A percentile compares a stretch with the other conserved stretches of the same genome.
Conservation (phyloP, 2,113 vertebrate species). For the Petromus typicus region DNA sequence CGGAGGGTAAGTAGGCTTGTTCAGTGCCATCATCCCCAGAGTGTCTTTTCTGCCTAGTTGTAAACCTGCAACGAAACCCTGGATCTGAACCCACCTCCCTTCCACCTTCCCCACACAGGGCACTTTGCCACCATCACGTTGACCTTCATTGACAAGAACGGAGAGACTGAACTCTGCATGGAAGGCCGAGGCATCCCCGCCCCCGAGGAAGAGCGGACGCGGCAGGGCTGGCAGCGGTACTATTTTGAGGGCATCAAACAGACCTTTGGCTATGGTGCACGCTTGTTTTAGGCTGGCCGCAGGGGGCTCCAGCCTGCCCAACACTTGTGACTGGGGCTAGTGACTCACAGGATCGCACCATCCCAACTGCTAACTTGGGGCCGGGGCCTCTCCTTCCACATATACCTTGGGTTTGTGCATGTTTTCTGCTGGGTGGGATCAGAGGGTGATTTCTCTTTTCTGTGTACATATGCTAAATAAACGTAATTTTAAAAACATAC, state of each 20-base stretch:
- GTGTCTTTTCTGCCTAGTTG: background rate
- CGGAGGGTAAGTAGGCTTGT: conserved; percentile 89
- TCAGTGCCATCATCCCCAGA: background rate
- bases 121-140: conserved; percentile 93
- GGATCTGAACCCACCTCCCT: background rate
- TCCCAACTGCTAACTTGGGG: conserved; percentile 83
- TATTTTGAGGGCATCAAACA: conserved; percentile 97
- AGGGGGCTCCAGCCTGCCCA: conserved; percentile 56
- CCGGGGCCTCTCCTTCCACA: conserved; percentile 81
- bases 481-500: conserved; percentile 88
- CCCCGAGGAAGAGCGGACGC: conserved; percentile 92
- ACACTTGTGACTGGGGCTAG: conserved; percentile 73
- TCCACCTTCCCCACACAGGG: conserved; percentile 85
- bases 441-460: conserved; percentile 85
- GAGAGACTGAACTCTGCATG: conserved; percentile 91
- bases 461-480: conserved; percentile 92
- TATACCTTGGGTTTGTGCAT: conserved; percentile 87
- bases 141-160: conserved; percentile 89
- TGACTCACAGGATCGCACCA: conserved; percentile 84
- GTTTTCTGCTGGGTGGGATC: conserved; percentile 88
- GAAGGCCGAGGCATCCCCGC: conserved; percentile 92
- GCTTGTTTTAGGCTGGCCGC: conserved; percentile 89
- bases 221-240: conserved; percentile 95
- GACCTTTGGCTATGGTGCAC: conserved; percentile 95
- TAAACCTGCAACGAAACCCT: background rate